Conservation (phyloP, 2,797 vertebrate genomes). For the Pipistrellus pipistrellus region DNA sequence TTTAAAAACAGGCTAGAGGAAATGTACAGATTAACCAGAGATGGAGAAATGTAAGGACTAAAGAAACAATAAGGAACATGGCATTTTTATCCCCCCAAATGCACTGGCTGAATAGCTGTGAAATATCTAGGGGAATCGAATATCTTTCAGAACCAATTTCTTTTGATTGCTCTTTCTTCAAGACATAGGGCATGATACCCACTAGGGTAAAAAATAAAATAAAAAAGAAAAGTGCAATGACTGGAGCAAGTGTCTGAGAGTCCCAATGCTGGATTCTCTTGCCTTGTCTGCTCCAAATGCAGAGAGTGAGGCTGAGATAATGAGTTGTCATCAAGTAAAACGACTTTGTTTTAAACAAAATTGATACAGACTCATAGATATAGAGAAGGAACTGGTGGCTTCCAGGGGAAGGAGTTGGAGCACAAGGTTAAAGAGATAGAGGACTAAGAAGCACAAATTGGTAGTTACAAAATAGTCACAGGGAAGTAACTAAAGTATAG, state of each 20-base stretch:
- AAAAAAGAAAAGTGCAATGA: not conserved
- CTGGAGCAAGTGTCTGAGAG: not conserved
- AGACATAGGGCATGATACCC: not conserved
- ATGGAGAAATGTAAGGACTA: slow-evolving; percentile 2
- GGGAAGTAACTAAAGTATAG: not conserved
- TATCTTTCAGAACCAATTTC: slow-evolving; percentile 8
- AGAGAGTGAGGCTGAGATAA: not conserved
- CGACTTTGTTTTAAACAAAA: not conserved
- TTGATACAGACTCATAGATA: not conserved
- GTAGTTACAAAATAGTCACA: not conserved
- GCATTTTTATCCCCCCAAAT: slow-evolving; percentile 5
- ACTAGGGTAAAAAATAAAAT: not conserved
- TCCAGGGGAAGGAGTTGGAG: not conserved
- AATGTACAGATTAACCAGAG: slow-evolving; percentile 50
- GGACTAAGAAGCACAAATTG: not conserved
- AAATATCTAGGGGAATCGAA: slow-evolving; percentile 41
- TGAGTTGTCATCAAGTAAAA: not conserved
- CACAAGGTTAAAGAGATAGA: too few species aligned
- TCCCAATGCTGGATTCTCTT: not conserved
- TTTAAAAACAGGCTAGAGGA: slow-evolving; percentile 50
- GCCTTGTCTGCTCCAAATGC: not conserved
- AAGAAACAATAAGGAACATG: slow-evolving; percentile 26
- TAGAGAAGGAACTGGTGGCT: not conserved
- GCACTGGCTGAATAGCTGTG: slow-evolving; percentile 8
- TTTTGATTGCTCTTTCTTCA: slow-evolving; percentile 1